These are phyloP conservation scores for Tinea semifulvella DNA, from an alignment of 2,888 invertebrate genomes.

Conservation along the genomic window DNA sequence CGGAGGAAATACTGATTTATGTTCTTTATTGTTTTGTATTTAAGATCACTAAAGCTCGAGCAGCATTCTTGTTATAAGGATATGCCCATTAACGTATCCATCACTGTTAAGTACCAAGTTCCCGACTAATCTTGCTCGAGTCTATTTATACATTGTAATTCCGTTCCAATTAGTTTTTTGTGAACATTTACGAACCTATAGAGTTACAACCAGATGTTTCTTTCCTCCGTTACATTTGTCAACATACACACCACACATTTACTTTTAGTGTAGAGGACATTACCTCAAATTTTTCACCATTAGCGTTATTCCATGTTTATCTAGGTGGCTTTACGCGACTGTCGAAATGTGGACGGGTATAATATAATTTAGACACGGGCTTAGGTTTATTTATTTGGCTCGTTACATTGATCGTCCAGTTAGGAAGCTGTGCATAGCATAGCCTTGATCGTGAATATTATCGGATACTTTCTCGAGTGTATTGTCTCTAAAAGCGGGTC, in stretches of 20 bases:
- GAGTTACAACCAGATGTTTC: constrained; percentile 1
- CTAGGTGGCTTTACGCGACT: constrained; percentile 1
- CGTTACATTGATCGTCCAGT: not conserved
- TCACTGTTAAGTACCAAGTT: not conserved
- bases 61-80: not conserved
- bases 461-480: constrained; percentile 61
- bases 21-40: constrained; percentile 59
- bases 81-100: not conserved
- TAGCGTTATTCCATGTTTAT: not conserved
- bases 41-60: constrained; percentile 28
- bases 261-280: not conserved
- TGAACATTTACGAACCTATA: not conserved
- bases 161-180: constrained; percentile 3
- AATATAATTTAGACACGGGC: not conserved
- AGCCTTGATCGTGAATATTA: constrained; percentile 32
- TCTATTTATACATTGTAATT: no score
- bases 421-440: constrained; percentile 4
- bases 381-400: not conserved
- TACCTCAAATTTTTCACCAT: not conserved
- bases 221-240: constrained; percentile 6
- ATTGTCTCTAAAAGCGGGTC: constrained; percentile 66
- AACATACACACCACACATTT: not conserved
- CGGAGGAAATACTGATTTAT: constrained; percentile 61
- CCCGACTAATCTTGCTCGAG: not conserved
- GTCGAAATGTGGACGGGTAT: not conserved